Evolutionary conservation across 1,140 invertebrate species (phyloP), one percentile per base, ranked within the genome.

Genomic region (Apis florea): DNA sequence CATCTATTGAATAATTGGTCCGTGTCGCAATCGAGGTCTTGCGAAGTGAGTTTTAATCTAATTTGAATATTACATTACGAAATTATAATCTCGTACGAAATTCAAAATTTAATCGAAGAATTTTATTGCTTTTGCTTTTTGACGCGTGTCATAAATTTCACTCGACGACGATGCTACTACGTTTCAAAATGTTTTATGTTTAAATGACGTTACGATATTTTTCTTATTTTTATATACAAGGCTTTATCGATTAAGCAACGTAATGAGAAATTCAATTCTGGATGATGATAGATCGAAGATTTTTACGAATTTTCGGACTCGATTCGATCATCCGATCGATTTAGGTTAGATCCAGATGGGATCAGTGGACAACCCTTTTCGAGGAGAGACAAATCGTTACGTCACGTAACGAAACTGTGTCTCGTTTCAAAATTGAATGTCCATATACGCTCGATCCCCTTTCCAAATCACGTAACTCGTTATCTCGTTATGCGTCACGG

Each of bases 381-480:
- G 12, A 13, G 61, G 63, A 9, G n/a, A n/a, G 19, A 49, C 13
- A 40, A 24, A 56, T 26, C 49, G 51, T 82, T 82, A 54, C 74
- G 73, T 76, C 79, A 82, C 17, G 47, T 40, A 26, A 31, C 12
- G 56, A 82, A 82, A 77, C 40, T 54, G 66, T 15, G 61, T n/a
- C 51, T 51, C 26, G 54, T 51, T 53, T 56, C 49, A 67, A 17
- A 77, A n/a, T 26, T 17, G n/a, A 82, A 77, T 51, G 51, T n/a
- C 61, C 70, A 31, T 49, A 17, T 26, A 21, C 54, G 24, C 53
- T 15, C 15, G 12, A 40, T 40, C 21, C 19, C 54, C 47, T 59
- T 49, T 12, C 2, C 59, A 1, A 47, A 51, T 49, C 73, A 82
- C 26, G 79, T 82, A 82, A 82, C 56, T 8, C 13, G 11, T 15